Evolutionary conservation across 2,888 invertebrate species (phyloP).

Genomic region (Agrotis ipsilon): DNA sequence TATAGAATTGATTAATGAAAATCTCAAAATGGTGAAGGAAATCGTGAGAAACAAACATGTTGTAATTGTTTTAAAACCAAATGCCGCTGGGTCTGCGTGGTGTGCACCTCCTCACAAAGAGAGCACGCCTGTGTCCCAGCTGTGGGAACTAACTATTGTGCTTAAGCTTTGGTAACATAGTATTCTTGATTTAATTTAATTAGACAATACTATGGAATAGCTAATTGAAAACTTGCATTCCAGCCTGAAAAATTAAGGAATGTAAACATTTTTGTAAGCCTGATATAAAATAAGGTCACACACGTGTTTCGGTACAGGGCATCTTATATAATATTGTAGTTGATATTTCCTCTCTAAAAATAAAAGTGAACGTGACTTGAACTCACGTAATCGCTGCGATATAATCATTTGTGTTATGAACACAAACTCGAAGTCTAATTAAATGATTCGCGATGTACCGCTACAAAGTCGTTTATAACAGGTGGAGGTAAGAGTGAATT

Average conservation of each 20-base stretch:
- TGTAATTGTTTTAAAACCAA: too few species aligned
- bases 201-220: too few species aligned
- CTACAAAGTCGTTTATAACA: constrained; percentile 57
- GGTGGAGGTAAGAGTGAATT: constrained; percentile 67
- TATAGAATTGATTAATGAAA: background rate
- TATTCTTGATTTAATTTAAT: too few species aligned
- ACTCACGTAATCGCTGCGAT: constrained; percentile 80
- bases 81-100: too few species aligned
- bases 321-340: constrained; percentile 68
- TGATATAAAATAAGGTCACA: constrained; percentile 67
- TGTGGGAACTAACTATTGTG: too few species aligned
- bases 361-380: constrained; percentile 84
- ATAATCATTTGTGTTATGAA: constrained; percentile 76
- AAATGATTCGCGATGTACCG: constrained; percentile 68
- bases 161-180: too few species aligned
- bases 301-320: constrained; percentile 68
- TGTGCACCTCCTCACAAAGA: too few species aligned
- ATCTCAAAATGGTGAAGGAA: too few species aligned
- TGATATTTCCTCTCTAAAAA: constrained; percentile 85
- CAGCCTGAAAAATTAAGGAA: background rate
- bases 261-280: constrained; percentile 9
- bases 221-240: background rate
- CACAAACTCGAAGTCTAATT: constrained; percentile 71
- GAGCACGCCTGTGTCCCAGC: too few species aligned
- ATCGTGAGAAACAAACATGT: too few species aligned